These are phyloP conservation scores for Ptilonorhynchus violaceus DNA, from an alignment of 2,113 vertebrate species.

Conservation along the genomic window DNA sequence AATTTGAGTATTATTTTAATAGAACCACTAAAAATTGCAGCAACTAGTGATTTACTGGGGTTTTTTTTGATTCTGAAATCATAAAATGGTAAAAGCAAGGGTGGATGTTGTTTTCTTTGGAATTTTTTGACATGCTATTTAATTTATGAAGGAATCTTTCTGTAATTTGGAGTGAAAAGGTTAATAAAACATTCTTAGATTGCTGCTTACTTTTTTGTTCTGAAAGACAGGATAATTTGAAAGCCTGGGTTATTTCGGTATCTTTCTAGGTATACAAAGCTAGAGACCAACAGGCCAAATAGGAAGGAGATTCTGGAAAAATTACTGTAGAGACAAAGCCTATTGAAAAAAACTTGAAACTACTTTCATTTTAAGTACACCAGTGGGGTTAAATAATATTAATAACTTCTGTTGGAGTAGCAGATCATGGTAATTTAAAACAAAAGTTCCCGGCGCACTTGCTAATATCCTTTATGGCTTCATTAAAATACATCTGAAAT, in stretches of 20 bases:
- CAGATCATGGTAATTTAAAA: constrained; percentile 37
- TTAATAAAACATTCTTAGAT: not conserved
- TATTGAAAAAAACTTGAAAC: not conserved
- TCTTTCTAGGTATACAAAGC: not conserved
- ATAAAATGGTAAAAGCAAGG: not conserved
- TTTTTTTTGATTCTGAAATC: not conserved
- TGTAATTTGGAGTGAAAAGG: not conserved
- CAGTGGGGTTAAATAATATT: constrained; percentile 22
- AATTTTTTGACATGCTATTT: not conserved
- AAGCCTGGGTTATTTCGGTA: not conserved
- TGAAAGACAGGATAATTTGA: not conserved
- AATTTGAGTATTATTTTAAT: not conserved
- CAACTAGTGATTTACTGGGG: not conserved
- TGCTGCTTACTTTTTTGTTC: not conserved
- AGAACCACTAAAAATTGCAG: not conserved
- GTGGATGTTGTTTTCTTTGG: not conserved
- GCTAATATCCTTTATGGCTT: constrained; percentile 42
- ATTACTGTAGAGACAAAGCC: not conserved
- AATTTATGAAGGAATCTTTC: not conserved
- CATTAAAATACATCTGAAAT: constrained; percentile 37
- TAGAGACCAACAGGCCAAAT: not conserved
- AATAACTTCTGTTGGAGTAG: constrained; percentile 33
- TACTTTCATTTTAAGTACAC: not conserved
- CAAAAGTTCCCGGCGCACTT: not conserved
- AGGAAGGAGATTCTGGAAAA: not conserved